phyloP scores from a whole-genome alignment of 2,113 vertebrate species.

The Pipra filicauda region DNA sequence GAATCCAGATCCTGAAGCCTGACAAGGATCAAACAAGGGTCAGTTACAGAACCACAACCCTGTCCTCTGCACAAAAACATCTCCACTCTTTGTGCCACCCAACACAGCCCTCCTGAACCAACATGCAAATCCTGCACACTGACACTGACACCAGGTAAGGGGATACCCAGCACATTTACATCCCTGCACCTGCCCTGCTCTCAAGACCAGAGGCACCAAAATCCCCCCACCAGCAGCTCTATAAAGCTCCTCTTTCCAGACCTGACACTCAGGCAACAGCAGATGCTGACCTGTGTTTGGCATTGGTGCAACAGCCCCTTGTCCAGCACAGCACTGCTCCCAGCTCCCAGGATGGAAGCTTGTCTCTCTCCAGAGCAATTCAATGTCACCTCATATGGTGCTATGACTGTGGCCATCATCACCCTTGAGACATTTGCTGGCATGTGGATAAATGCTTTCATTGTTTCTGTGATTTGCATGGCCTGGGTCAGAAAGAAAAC shows the following conservation, averaged over 20 bases:
- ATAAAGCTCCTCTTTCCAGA: neutral
- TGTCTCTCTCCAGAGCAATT: neutral
- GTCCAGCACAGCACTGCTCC: neutral
- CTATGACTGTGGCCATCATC: accelerated
- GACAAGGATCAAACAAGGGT: neutral
- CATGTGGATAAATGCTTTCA: neutral
- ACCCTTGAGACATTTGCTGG: neutral
- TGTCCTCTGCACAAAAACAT: neutral
- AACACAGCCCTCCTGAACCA: neutral
- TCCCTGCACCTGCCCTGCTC: neutral
- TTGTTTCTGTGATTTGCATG: neutral
- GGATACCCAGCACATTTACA: neutral
- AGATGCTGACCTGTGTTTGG: neutral
- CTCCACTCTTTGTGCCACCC: neutral
- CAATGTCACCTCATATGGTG: neutral
- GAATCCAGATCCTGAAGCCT: neutral
- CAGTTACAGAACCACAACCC: neutral
- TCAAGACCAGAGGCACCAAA: neutral
- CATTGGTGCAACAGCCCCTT: neutral
- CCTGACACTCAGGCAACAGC: neutral
- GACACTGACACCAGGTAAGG: neutral
- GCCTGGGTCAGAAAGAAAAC: neutral
- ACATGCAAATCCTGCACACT: neutral
- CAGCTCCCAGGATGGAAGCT: neutral
- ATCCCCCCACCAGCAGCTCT: neutral